phyloP scores from a whole-genome alignment of 2,797 vertebrate genomes.

The Coreius guichenoti region DNA sequence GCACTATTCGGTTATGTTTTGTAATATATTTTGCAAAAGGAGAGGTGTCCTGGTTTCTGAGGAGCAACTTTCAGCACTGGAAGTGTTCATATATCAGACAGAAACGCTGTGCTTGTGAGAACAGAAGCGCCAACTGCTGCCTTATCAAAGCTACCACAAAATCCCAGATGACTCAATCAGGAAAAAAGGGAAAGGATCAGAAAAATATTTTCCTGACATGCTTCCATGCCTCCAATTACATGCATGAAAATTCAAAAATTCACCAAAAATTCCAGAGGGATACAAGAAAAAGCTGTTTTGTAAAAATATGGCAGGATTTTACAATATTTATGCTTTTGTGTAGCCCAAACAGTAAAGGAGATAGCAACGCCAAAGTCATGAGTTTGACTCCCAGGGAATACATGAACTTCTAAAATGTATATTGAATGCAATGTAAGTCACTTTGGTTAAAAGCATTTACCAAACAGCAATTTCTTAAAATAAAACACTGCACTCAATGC shows the following conservation, averaged over 20 bases:
- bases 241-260: neutral
- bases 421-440: neutral
- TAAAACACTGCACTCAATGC: neutral
- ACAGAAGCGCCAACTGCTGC: slow-evolving; percentile 1
- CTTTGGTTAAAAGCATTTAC: neutral
- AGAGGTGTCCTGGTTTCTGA: slow-evolving; percentile 9
- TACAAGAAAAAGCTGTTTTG: neutral
- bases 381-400: neutral
- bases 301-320: slow-evolving; percentile 20
- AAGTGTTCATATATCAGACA: slow-evolving; percentile 44
- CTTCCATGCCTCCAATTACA: neutral
- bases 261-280: neutral
- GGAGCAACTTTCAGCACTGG: slow-evolving; percentile 24
- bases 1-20: neutral
- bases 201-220: neutral
- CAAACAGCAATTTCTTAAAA: neutral
- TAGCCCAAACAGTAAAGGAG: neutral
- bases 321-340: neutral
- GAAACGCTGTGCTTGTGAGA: neutral
- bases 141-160: slow-evolving; percentile 41
- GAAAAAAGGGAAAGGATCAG: neutral
- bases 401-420: neutral
- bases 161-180: slow-evolving; percentile 48
- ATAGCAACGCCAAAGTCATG: neutral
- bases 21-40: slow-evolving; percentile 7